phyloP scores from a whole-genome alignment of 1,140 invertebrate genomes.

The Drosophila guanche region DNA sequence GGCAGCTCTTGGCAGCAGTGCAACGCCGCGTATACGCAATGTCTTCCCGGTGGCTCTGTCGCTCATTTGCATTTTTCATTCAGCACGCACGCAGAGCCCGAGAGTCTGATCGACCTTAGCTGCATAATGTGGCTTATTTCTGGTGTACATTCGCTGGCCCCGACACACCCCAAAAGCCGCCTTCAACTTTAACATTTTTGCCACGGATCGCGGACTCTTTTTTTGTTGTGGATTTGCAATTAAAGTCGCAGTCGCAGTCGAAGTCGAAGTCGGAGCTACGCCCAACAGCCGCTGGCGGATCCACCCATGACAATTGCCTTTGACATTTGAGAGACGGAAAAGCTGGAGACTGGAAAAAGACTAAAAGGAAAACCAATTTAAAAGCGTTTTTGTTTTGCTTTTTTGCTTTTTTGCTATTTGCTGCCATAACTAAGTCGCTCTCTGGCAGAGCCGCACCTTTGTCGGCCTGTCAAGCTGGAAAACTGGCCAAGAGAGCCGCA shows the following conservation, averaged over 20 bases:
- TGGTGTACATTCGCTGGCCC: conserved; percentile 17
- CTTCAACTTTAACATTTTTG: conserved; percentile 77
- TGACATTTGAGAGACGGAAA: conserved; percentile 64
- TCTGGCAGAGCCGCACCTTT: conserved; percentile 66
- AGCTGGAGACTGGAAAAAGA: conserved; percentile 3
- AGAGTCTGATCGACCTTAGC: conserved; percentile 38
- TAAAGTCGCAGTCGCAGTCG: conserved; percentile 39
- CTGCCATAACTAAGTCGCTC: conserved; percentile 62
- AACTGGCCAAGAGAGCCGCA: conserved; percentile 54
- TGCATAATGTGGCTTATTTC: conserved; percentile 43
- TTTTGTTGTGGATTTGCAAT: conserved; percentile 46
- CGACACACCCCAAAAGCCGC: conserved; percentile 44
- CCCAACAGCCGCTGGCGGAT: conserved; percentile 50
- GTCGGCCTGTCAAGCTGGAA: conserved; percentile 78
- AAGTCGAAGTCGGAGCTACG: conserved; percentile 21
- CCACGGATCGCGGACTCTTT: conserved; percentile 37
- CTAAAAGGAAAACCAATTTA: conserved; percentile 55
- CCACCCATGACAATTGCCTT: conserved; percentile 76
- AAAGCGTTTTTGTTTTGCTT: conserved; percentile 37
- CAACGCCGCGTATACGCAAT: conserved; percentile 61
- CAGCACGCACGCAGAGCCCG: conserved; percentile 40
- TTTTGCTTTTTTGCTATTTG: conserved; percentile 34
- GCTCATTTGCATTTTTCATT: conserved; percentile 46
- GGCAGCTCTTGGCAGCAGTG: conserved; percentile 9
- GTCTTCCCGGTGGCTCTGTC: neutral